Evolutionary conservation across 2,113 vertebrate genomes (phyloP).

Genomic region (Carassius auratus): DNA sequence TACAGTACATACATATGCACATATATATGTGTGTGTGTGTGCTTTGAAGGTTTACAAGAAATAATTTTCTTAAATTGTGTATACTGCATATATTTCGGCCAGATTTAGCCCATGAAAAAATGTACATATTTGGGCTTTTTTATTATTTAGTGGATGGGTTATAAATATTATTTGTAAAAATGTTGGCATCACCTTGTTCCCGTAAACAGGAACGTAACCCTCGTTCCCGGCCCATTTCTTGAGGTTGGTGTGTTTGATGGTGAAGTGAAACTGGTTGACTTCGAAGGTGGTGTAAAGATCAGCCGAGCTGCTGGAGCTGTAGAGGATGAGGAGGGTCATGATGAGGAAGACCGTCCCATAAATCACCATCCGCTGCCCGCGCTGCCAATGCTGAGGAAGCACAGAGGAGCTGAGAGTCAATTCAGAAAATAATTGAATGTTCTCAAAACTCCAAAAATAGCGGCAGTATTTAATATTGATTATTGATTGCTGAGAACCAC

Average conservation of each 20-base stretch:
- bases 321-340: slow-evolving; percentile 92
- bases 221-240: slow-evolving; percentile 85
- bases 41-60: too few relatives aligned
- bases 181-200: slow-evolving; percentile 84
- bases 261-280: slow-evolving; percentile 59
- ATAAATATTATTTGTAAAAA: neutral
- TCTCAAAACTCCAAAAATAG: neutral
- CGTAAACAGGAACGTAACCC: slow-evolving; percentile 81
- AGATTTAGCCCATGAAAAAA: too few relatives aligned
- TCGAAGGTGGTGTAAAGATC: slow-evolving; percentile 74
- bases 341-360: slow-evolving; percentile 85
- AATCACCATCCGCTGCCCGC: slow-evolving; percentile 86
- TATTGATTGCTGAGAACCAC: neutral
- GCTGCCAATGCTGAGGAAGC: slow-evolving; percentile 60
- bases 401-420: neutral
- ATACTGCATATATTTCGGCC: too few relatives aligned
- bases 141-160: too few relatives aligned
- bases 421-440: neutral
- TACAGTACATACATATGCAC: too few relatives aligned
- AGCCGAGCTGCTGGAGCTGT: slow-evolving; percentile 65
- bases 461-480: neutral
- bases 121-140: too few relatives aligned
- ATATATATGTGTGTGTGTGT: too few relatives aligned
- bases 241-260: slow-evolving; percentile 75
- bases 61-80: too few relatives aligned